These are phyloP conservation scores for Huso huso DNA, from an alignment of 2,797 vertebrate genomes.

Conservation along the genomic window DNA sequence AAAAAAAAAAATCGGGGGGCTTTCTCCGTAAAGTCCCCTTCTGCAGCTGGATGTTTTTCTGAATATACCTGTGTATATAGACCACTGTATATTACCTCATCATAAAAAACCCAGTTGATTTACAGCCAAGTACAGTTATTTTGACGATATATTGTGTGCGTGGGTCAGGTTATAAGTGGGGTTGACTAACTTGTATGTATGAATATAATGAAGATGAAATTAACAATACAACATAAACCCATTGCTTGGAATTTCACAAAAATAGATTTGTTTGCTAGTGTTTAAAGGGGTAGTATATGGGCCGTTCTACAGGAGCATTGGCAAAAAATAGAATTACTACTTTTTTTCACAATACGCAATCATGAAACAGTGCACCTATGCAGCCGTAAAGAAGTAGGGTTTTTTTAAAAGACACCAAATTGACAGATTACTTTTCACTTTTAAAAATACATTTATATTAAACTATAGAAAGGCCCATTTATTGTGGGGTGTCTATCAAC, in stretches of 20 bases:
- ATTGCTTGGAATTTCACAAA: conserved; percentile 18
- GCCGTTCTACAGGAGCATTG: conserved; percentile 22
- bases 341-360: too few species aligned
- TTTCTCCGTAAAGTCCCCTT: too few species aligned
- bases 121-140: background rate
- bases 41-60: too few species aligned
- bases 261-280: conserved; percentile 20
- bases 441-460: background rate
- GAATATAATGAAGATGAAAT: conserved; percentile 14
- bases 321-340: conserved; percentile 13
- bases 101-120: too few species aligned
- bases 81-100: too few species aligned
- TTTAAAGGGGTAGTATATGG: conserved; percentile 33
- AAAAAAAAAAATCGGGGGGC: too few species aligned
- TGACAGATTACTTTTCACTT: too few species aligned
- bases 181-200: conserved; percentile 15
- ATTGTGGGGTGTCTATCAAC: conserved; percentile 41
- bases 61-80: too few species aligned
- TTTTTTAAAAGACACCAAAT: too few species aligned
- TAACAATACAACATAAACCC: conserved; percentile 17
- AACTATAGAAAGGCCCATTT: conserved; percentile 23
- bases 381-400: conserved; percentile 40
- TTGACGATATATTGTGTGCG: conserved; percentile 1
- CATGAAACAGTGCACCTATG: conserved; percentile 26
- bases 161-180: conserved; percentile 12